These are phyloP conservation scores for Ophiothrix spiculata DNA, from an alignment of 35 echinoderm and acorn worm genomes.

Conservation along the genomic window DNA sequence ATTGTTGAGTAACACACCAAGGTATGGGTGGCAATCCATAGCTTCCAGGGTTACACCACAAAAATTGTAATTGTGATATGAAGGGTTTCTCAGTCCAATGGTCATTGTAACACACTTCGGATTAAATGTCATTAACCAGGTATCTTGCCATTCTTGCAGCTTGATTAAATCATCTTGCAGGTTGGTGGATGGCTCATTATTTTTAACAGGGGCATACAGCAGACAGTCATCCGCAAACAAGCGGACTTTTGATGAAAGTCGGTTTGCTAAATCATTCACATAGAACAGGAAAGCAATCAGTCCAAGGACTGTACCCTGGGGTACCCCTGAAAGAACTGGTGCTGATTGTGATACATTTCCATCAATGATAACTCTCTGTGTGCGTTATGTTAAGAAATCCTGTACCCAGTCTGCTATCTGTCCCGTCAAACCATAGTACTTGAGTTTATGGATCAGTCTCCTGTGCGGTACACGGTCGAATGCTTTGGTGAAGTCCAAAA, in stretches of 20 bases:
- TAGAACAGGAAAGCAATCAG: slow-evolving; percentile 23
- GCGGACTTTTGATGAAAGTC: background rate
- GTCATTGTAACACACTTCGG: background rate
- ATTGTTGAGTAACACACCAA: no score
- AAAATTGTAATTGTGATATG: no score
- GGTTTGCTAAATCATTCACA: slow-evolving; percentile 35
- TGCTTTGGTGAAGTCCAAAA: slow-evolving; percentile 14
- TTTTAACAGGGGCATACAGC: background rate
- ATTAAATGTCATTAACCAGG: background rate
- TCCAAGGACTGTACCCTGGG: slow-evolving; percentile 32
- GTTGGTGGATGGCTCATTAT: background rate
- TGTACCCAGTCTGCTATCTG: slow-evolving; percentile 11
- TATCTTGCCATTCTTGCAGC: background rate
- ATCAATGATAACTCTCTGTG: slow-evolving; percentile 19
- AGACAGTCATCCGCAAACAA: slow-evolving; percentile 40
- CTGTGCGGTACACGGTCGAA: slow-evolving; percentile 27
- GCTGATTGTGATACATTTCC: background rate
- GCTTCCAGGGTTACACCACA: no score
- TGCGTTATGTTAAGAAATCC: slow-evolving; percentile 11
- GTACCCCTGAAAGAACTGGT: slow-evolving; percentile 22
- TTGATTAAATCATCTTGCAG: background rate
- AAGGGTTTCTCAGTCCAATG: background rate
- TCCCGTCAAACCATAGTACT: slow-evolving; percentile 29
- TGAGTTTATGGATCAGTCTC: slow-evolving; percentile 22
- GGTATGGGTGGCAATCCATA: no score